A percentile compares a stretch with the other conserved stretches of the same genome.
phyloP scores from a whole-genome alignment of 2,113 vertebrate genomes.

The Toxotes jaculatrix region DNA sequence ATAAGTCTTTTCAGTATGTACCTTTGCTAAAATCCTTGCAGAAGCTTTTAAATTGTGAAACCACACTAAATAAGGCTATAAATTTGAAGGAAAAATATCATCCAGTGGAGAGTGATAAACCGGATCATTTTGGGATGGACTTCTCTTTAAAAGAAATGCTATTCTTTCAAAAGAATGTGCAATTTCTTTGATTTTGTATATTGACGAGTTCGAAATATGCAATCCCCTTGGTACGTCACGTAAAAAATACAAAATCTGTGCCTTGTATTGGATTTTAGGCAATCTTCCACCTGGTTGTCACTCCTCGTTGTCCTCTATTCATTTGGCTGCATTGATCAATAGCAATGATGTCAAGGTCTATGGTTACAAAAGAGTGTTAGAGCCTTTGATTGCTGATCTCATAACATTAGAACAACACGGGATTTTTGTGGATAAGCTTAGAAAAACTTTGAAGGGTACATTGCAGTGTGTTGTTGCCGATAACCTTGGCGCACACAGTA shows the following conservation, averaged over 20 bases:
- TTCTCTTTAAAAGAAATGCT: neutral
- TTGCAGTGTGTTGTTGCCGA: too few relatives aligned
- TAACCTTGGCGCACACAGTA: too few relatives aligned
- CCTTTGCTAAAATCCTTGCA: too few relatives aligned
- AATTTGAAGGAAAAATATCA: neutral
- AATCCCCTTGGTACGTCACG: constrained; percentile 16
- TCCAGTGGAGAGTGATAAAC: too few relatives aligned
- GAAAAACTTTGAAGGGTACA: constrained; percentile 11
- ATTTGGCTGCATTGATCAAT: constrained; percentile 15
- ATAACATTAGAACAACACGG: neutral
- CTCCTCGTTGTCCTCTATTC: neutral
- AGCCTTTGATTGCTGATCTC: constrained; percentile 5
- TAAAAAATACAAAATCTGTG: constrained; percentile 14
- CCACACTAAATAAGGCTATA: too few relatives aligned
- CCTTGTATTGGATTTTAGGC: constrained; percentile 4
- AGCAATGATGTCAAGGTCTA: neutral
- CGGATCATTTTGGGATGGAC: neutral
- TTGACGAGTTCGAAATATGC: constrained; percentile 10
- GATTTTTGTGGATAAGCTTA: constrained; percentile 18
- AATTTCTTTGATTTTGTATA: neutral
- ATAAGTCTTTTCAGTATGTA: too few relatives aligned
- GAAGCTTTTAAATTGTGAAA: too few relatives aligned
- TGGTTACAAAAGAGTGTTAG: neutral
- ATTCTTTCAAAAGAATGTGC: neutral
- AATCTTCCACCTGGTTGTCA: constrained; percentile 19